These are phyloP conservation scores for Hylaeus volcanicus DNA, from an alignment of 1,140 invertebrate species.

Conservation along the genomic window DNA sequence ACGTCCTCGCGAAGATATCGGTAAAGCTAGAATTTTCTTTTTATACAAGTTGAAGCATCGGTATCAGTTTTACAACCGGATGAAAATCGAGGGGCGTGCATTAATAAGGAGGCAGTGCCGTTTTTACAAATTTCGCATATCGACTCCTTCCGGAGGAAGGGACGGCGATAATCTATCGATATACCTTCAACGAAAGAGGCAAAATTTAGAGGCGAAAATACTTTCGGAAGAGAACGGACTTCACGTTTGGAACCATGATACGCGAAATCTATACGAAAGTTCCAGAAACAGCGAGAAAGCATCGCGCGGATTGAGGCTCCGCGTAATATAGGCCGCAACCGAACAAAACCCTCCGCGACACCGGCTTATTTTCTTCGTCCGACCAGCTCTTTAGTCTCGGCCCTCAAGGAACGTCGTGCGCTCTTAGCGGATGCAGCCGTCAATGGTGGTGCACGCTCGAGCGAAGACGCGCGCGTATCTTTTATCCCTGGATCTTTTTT, in stretches of 20 bases:
- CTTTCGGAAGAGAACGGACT: no score
- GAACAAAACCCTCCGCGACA: slow-evolving; percentile 20
- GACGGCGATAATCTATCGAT: no score
- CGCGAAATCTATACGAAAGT: not conserved
- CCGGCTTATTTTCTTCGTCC: slow-evolving; percentile 28
- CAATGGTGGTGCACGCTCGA: slow-evolving; percentile 33
- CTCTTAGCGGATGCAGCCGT: slow-evolving; percentile 52
- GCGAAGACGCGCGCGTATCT: slow-evolving; percentile 4
- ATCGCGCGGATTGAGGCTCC: not conserved
- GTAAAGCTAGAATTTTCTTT: no score
- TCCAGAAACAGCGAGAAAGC: not conserved
- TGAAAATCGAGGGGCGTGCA: no score
- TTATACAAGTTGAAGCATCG: no score
- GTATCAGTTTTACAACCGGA: no score
- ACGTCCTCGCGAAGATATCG: no score
- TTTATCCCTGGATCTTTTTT: slow-evolving; percentile 33
- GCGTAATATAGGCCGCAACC: slow-evolving; percentile 14
- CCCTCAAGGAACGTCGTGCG: slow-evolving; percentile 40
- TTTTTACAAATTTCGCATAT: no score
- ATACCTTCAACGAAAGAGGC: no score
- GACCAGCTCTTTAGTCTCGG: slow-evolving; percentile 29
- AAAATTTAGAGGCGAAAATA: no score
- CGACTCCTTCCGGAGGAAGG: no score
- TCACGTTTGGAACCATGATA: not conserved
- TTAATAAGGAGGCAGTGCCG: no score